A percentile compares a stretch with the other conserved stretches of the same genome.
Conservation (phyloP, 2,797 vertebrate genomes). For the Vipera ursinii region DNA sequence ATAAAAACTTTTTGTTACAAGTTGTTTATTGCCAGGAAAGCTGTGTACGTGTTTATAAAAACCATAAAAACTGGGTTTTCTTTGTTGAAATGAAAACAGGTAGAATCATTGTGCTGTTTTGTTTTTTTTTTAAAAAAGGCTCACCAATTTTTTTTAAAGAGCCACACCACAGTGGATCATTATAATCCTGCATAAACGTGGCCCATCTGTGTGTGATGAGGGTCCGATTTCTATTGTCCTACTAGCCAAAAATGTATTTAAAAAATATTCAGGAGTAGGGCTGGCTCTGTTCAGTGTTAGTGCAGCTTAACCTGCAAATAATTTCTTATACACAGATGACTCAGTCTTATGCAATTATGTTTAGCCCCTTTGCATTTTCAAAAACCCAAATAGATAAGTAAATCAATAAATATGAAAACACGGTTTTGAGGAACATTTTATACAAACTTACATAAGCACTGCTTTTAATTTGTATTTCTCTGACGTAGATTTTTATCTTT, state of each 20-base stretch:
- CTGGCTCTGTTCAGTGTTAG: background rate
- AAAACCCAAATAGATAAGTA: background rate
- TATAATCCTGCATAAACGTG: background rate
- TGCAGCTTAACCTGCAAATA: background rate
- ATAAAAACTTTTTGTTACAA: background rate
- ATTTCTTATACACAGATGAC: background rate
- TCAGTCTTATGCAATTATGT: background rate
- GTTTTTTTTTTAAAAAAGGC: background rate
- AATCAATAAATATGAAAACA: background rate
- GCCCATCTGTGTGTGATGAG: background rate
- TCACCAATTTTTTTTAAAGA: background rate
- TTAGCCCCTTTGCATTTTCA: background rate
- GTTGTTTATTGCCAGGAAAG: background rate
- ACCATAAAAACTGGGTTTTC: background rate
- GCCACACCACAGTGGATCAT: background rate
- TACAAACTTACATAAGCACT: slow-evolving; percentile 49
- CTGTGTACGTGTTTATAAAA: background rate
- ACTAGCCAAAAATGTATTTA: background rate
- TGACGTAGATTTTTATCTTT: slow-evolving; percentile 99
- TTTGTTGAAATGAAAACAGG: background rate
- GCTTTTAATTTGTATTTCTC: slow-evolving; percentile 94
- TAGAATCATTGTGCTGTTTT: no score
- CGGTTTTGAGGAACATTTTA: slow-evolving; percentile 47
- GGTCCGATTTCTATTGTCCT: background rate
- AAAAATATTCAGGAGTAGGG: background rate